Base-by-base conservation (phyloP, 2,797 vertebrate genomes). In the Pseudochirops cupreus region DNA sequence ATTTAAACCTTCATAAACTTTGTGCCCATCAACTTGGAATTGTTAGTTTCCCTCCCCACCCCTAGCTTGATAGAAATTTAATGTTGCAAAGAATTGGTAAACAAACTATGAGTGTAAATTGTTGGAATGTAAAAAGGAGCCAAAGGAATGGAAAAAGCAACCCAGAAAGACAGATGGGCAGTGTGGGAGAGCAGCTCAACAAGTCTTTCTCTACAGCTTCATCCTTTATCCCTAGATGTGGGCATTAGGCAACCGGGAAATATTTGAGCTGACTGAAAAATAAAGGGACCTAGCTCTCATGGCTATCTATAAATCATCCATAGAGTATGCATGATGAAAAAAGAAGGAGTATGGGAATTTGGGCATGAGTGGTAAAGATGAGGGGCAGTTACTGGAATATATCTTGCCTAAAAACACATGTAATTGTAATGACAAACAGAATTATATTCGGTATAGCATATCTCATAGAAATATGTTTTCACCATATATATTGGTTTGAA, bases 91-190 rank as follows among this genome's bases (percentile, higher is more conserved):
- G 74, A 82, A 82, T 46, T 16, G 21, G 74, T 82, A 82, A 92
- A n/a, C 39, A 94, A 50, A 7, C 92, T 9, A n/a, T 7, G 95
- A 74, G 52, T 24, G 0, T n/a, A 56, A 74, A 29, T 74, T 21
- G 46, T 96, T 53, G 24, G 95, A 92, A 91, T 67, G 33, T 21
- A 58, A 96, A 55, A 46, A 82, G 87, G 92, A 94, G 29, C 0
- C 14, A 94, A 92, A 11, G 10, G 14, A 62, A 82, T 82, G 7
- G 39, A 82, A 82, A 82, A 82, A 82, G 21, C 39, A 46, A 14
- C 14, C 54, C 16, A 94, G 9, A 33, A 14, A 87, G 24, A 0
- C 16, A 91, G 31, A 56, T 18, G 90, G 53, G 11, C 89, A 94
- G 21, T 14, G 67, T 82, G 39, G 39, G 74, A 82, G 74, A 21